phyloP scores from a whole-genome alignment of 92 coral and sea anemone species.

The Palythoa grandiflora region DNA sequence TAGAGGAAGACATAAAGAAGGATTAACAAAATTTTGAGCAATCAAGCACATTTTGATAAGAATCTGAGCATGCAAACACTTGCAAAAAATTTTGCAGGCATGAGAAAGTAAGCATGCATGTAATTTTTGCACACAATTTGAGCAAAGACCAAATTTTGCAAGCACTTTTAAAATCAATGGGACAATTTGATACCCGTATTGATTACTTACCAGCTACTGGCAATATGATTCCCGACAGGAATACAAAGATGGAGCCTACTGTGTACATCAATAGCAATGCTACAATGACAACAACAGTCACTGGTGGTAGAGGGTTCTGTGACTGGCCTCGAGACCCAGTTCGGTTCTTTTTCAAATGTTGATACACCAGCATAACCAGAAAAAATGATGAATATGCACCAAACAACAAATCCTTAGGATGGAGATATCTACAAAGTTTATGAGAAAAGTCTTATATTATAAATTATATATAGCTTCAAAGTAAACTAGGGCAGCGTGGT shows the following conservation, averaged over 20 bases:
- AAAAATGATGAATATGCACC: conserved; percentile 64
- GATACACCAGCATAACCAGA: conserved; percentile 58
- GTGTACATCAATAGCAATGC: conserved; percentile 67
- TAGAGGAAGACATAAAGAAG: too few relatives aligned
- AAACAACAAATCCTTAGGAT: conserved; percentile 80
- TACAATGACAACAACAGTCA: conserved; percentile 62
- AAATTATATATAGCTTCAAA: not conserved
- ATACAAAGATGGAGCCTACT: conserved; percentile 77
- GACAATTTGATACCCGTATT: too few relatives aligned
- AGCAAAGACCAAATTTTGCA: too few relatives aligned
- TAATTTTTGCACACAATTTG: too few relatives aligned
- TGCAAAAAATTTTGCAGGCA: too few relatives aligned
- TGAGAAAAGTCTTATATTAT: not conserved
- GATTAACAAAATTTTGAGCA: too few relatives aligned
- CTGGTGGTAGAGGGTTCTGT: conserved; percentile 64
- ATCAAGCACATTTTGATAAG: too few relatives aligned
- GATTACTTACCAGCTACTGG: conserved; percentile 73
- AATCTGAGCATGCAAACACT: too few relatives aligned
- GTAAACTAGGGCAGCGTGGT: too few relatives aligned
- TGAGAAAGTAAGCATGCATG: too few relatives aligned
- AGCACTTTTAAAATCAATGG: too few relatives aligned
- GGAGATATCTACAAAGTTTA: conserved; percentile 56
- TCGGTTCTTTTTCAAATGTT: conserved; percentile 56
- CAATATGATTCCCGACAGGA: conserved; percentile 75
- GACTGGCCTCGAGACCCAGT: conserved; percentile 7